Evolutionary conservation across 1,140 invertebrate genomes (phyloP), one percentile per base, ranked within the genome.

Genomic region (Drosophila prosaltans): DNA sequence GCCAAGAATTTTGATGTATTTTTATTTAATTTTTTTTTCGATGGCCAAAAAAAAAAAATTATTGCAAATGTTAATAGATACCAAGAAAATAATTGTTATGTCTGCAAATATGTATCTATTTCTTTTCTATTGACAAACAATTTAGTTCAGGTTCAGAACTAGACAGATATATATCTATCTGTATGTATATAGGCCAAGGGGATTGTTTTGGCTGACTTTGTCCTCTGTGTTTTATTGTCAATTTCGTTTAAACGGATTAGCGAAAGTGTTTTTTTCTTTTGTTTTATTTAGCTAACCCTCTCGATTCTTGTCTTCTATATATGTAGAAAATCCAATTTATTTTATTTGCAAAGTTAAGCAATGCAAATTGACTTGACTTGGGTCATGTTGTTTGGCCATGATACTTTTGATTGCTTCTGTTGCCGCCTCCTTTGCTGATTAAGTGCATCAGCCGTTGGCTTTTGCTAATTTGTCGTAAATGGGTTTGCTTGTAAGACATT

Each of bases 1-100:
- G 83, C 76, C 83, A 86, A 86, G 76, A 88, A 83, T 86, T 80
- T 82, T 82, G 72, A 86, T 82, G 65, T 80, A 89, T 83, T 86
- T 72, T 64, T 74, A 54, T 61, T 65, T 48, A 39, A 74, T 76
- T 69, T 64, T 69, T 43, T 43, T 61, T 61, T 30, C 28, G 8
- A 21, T 61, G 9, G 39, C 36, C 3, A 36, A 5, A 36, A 48
- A 2, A 48, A 9, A 8, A 45, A 24, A 63, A 51, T 16, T 0
- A 45, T 63, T 43, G 32, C n/a, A 58, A 57, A 62, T 48, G 63
- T 74, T 32, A 30, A 32, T 59, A 67, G 65, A 45, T 51, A 62
- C 71, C 59, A 66, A 70, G 57, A 58, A 64, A 74, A 69, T 51
- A 9, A 51, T 51, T 24, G 24, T 51, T 51, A 51, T 24, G 21